phyloP scores from a whole-genome alignment of 1,140 invertebrate genomes.

The Penaeus vannamei region DNA sequence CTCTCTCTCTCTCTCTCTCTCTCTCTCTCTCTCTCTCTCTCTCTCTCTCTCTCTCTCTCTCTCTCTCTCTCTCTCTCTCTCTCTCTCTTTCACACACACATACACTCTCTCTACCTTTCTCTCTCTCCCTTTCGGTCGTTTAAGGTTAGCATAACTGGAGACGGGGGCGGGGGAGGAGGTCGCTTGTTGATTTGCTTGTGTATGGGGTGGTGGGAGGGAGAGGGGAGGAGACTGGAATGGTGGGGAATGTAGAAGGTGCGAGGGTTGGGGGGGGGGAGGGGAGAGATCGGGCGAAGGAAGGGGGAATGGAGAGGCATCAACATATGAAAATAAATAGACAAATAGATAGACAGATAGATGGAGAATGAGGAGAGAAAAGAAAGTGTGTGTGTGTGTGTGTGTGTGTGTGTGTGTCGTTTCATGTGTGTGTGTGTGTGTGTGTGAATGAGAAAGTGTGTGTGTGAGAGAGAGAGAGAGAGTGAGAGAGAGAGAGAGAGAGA shows the following conservation, averaged over 20 bases:
- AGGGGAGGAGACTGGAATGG: not conserved
- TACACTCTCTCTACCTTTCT: not conserved
- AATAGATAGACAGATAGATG: not conserved
- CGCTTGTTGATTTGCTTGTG: not conserved
- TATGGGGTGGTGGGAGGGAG: not conserved
- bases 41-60: not conserved
- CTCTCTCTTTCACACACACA: too few relatives aligned
- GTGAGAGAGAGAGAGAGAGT: not conserved
- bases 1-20: slow-evolving; percentile 30
- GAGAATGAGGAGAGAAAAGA: not conserved
- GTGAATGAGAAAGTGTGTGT: too few relatives aligned
- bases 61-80: slow-evolving; percentile 30
- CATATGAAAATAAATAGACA: not conserved
- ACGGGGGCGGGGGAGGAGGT: not conserved
- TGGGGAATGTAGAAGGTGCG: not conserved
- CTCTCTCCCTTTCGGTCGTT: not conserved
- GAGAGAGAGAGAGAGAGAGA: not conserved
- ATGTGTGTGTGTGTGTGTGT: too few relatives aligned
- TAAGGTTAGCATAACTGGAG: not conserved
- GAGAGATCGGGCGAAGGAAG: not conserved
- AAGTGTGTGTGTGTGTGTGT: too few relatives aligned
- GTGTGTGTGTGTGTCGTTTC: too few relatives aligned
- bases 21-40: not conserved
- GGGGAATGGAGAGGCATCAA: not conserved
- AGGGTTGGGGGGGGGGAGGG: not conserved